phyloP scores from a whole-genome alignment of 1,140 invertebrate species.

The Zaprionus davidi region DNA sequence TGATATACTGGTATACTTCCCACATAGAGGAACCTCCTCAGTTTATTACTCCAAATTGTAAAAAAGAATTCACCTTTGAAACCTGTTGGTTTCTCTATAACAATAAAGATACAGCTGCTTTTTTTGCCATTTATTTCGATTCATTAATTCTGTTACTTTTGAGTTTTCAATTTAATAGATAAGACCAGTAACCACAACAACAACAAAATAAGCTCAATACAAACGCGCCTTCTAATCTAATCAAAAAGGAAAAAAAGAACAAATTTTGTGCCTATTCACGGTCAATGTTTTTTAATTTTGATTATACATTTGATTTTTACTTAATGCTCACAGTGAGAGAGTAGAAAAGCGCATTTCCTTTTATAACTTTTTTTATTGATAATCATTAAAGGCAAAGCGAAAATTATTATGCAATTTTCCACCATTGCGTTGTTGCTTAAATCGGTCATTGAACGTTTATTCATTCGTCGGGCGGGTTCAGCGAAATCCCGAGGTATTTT shows the following conservation, averaged over 20 bases:
- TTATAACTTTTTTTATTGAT: constrained; percentile 34
- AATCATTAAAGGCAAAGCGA: constrained; percentile 29
- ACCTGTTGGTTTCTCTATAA: constrained; percentile 25
- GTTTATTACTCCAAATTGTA: not conserved
- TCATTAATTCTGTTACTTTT: constrained; percentile 38
- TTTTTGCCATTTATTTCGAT: constrained; percentile 40
- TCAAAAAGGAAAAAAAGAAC: constrained; percentile 33
- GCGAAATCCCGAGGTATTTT: constrained; percentile 22
- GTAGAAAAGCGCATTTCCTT: constrained; percentile 60
- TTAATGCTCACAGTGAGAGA: constrained; percentile 2
- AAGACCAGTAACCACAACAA: constrained; percentile 42
- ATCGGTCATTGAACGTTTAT: constrained; percentile 68
- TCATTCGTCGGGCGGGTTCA: constrained; percentile 18
- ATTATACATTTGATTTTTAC: constrained; percentile 26
- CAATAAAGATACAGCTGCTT: constrained; percentile 25
- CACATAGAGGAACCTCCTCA: too few species aligned
- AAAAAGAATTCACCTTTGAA: constrained; percentile 12
- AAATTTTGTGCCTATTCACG: constrained; percentile 67
- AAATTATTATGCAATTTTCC: constrained; percentile 72
- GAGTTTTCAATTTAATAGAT: constrained; percentile 52
- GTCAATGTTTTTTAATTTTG: constrained; percentile 68
- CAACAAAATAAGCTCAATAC: constrained; percentile 29
- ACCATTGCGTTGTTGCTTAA: constrained; percentile 42
- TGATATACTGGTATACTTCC: too few species aligned
- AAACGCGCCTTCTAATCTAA: constrained; percentile 53